Conservation (phyloP, 1,140 invertebrate genomes). For the Pogonus chalceus region DNA sequence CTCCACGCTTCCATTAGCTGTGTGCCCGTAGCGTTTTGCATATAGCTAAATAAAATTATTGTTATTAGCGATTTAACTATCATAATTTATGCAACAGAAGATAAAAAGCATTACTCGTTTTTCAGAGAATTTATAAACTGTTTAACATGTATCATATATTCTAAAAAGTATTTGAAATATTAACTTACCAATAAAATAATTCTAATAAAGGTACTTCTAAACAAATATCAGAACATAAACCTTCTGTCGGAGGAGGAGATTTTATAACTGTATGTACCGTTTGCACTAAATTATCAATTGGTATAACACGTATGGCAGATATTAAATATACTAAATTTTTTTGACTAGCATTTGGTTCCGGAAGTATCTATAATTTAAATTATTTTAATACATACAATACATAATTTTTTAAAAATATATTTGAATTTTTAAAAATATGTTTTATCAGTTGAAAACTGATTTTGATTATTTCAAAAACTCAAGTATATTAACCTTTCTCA, state of each 20-base stretch:
- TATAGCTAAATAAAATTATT: constrained; percentile 53
- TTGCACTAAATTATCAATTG: constrained; percentile 77
- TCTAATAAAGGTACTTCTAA: constrained; percentile 52
- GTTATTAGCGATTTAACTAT: constrained; percentile 6
- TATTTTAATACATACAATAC: constrained; percentile 3
- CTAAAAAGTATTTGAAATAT: no score
- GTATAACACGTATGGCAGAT: constrained; percentile 71
- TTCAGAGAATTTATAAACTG: no score
- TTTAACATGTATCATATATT: no score
- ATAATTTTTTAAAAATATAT: constrained; percentile 10
- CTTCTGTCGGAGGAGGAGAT: constrained; percentile 60
- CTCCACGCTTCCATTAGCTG: constrained; percentile 73
- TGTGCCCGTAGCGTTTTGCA: constrained; percentile 53
- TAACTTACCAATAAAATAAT: constrained; percentile 44
- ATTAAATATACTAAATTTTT: constrained; percentile 70
- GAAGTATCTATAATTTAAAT: constrained; percentile 50
- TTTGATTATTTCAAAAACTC: neutral
- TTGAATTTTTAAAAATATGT: neutral
- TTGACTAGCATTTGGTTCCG: constrained; percentile 60
- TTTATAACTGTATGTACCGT: constrained; percentile 73
- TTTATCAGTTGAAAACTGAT: constrained; percentile 2
- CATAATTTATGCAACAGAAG: neutral
- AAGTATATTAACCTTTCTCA: constrained; percentile 38
- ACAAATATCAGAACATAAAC: constrained; percentile 48
- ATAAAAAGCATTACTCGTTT: no score